phyloP scores from a whole-genome alignment of 1,140 invertebrate species.

The Anthonomus grandis region DNA sequence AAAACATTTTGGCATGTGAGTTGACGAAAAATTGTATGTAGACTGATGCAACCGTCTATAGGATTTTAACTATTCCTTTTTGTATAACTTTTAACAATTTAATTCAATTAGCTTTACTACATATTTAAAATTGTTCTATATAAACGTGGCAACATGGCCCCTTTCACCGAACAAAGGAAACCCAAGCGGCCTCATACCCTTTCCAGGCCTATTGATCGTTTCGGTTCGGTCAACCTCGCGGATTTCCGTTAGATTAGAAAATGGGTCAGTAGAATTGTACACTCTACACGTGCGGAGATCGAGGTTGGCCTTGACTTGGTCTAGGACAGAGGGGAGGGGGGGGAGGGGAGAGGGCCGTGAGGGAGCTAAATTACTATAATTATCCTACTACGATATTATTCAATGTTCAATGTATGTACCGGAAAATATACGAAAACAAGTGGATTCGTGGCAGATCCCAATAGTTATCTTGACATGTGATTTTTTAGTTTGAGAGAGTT shows the following conservation, averaged over 20 bases:
- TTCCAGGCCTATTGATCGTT: constrained; percentile 22
- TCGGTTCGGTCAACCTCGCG: constrained; percentile 2
- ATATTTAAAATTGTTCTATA: neutral
- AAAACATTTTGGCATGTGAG: neutral
- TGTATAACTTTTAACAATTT: neutral
- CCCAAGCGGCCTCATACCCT: constrained; percentile 5
- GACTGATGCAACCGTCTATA: neutral
- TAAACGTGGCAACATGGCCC: constrained; percentile 7
- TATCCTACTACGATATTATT: too few relatives aligned
- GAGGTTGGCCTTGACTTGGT: constrained; percentile 24
- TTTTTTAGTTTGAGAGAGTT: too few relatives aligned
- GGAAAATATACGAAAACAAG: too few relatives aligned
- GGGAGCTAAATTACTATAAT: too few relatives aligned
- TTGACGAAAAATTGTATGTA: neutral
- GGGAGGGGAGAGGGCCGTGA: neutral
- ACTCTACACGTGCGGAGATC: constrained; percentile 18
- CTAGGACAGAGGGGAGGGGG: neutral
- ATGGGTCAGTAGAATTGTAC: constrained; percentile 22
- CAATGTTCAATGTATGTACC: too few relatives aligned
- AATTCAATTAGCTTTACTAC: neutral
- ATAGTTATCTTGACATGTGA: too few relatives aligned
- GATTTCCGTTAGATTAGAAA: constrained; percentile 19
- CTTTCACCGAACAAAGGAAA: constrained; percentile 18
- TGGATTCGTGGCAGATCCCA: too few relatives aligned
- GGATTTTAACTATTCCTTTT: neutral